phyloP scores from a whole-genome alignment of 2,797 vertebrate species.

The Rhinatrema bivittatum region DNA sequence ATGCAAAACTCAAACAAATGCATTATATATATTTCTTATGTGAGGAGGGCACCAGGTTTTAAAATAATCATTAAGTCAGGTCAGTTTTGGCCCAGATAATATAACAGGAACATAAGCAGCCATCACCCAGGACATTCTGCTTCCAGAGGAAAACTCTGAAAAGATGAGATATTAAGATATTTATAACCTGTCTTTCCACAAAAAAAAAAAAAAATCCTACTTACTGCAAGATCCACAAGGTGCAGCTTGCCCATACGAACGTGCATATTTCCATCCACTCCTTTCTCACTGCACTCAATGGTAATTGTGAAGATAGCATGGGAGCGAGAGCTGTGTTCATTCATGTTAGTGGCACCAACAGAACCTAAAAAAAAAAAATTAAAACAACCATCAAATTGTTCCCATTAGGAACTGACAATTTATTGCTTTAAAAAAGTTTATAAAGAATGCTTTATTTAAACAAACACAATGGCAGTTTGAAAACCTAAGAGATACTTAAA shows the following conservation, averaged over 20 bases:
- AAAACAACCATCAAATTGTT: neutral
- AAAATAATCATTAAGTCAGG: too few relatives aligned
- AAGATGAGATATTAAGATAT: too few relatives aligned
- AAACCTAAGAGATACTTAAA: neutral
- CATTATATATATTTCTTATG: too few relatives aligned
- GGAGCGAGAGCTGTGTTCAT: constrained; percentile 95
- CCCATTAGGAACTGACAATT: neutral
- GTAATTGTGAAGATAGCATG: constrained; percentile 98
- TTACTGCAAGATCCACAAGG: constrained; percentile 91
- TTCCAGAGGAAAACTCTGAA: too few relatives aligned
- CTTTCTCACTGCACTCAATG: constrained; percentile 96
- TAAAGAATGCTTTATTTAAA: neutral
- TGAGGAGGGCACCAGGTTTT: too few relatives aligned
- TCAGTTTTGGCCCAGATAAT: too few relatives aligned
- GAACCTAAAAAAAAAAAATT: constrained; percentile 54
- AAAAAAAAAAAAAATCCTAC: constrained; percentile 24
- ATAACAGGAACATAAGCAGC: too few relatives aligned
- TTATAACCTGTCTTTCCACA: too few relatives aligned
- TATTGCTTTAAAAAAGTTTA: neutral
- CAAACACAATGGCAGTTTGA: neutral
- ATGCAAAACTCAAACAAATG: too few relatives aligned
- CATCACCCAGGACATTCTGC: too few relatives aligned
- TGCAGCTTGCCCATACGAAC: constrained; percentile 97
- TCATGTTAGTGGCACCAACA: constrained; percentile 97
- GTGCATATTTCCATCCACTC: constrained; percentile 89